Evolutionary conservation across 2,113 vertebrate genomes (phyloP), one percentile per base, ranked within the genome.

Genomic region (Chloebia gouldiae): DNA sequence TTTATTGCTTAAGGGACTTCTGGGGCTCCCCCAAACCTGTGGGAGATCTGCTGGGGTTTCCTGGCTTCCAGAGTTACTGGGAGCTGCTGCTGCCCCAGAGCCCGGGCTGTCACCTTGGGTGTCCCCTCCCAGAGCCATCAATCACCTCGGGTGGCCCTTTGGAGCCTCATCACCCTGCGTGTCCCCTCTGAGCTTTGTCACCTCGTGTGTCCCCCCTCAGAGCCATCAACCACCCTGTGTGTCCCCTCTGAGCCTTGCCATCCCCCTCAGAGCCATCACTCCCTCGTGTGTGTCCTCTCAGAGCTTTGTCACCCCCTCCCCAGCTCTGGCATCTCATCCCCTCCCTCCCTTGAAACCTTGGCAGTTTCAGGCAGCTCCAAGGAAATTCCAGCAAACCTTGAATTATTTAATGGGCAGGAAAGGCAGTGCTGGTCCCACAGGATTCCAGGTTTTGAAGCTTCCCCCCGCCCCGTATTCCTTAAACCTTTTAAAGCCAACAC

Each of bases 21-120:
- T 1, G 15, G 14, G 10, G 23, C 33, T 68, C 15, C 18, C 12
- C 7, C 18, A 17, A 2, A 22, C 7, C 49, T 2, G 61, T 1
- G 2, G 31, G 11, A 14, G 15, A 57, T 19, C 23, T 69, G 60
- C 47, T 42, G 68, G 7, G 45, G 4, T 33, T 42, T 16, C 14
- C 9, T 5, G 50, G 24, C 5, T 10, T 33, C 44, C 25, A 2
- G 37, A 44, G 37, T 19, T 23, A 28, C 27, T 10, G 56, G 42
- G 47, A 11, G 72, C 23, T n/a, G 63, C 54, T 61, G 57, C 65
- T 35, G 59, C 51, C 39, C 14, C 45, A 4, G 22, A 27, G n/a
- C 30, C 5, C 2, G 15, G 13, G 54, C 28, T 40, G 15, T 50
- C 50, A 18, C 49, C 50, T 1, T 1, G 11, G 9, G 37, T 54